Conservation (phyloP, 2,113 vertebrate genomes). For the Petaurus breviceps region DNA sequence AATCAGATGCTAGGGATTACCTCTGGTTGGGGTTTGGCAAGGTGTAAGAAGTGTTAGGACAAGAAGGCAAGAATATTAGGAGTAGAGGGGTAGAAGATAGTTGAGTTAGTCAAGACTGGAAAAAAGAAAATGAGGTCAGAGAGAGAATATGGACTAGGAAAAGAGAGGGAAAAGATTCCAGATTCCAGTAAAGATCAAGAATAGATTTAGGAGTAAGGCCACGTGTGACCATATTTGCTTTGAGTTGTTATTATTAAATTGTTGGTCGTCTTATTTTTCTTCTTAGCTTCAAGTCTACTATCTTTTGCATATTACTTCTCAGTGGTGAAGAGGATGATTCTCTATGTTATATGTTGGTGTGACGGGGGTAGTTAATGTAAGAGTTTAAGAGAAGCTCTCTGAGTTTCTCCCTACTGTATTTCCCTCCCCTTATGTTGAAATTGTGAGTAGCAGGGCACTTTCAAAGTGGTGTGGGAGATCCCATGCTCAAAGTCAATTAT, state of each 20-base stretch:
- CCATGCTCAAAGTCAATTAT: background rate
- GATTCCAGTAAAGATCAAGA: background rate
- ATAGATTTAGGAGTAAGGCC: background rate
- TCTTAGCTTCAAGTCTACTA: background rate
- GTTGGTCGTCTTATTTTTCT: background rate
- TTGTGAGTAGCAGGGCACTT: background rate
- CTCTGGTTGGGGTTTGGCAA: background rate
- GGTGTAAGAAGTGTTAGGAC: background rate
- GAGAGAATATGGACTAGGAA: background rate
- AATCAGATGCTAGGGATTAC: background rate
- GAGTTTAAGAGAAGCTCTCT: background rate
- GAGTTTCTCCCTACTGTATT: background rate
- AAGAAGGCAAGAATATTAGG: background rate
- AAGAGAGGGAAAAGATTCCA: background rate
- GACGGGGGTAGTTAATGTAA: background rate
- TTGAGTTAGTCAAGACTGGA: background rate
- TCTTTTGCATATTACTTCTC: background rate
- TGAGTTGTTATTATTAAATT: background rate
- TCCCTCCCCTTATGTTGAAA: background rate
- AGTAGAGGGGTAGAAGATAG: background rate
- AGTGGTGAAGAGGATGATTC: background rate
- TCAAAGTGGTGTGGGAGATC: background rate
- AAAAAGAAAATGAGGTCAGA: background rate
- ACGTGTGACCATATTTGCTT: background rate
- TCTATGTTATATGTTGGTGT: background rate